Evolutionary conservation across 2,888 invertebrate species (phyloP), one percentile per base, ranked within the genome.

Genomic region (Acanthosepion lycidas): DNA sequence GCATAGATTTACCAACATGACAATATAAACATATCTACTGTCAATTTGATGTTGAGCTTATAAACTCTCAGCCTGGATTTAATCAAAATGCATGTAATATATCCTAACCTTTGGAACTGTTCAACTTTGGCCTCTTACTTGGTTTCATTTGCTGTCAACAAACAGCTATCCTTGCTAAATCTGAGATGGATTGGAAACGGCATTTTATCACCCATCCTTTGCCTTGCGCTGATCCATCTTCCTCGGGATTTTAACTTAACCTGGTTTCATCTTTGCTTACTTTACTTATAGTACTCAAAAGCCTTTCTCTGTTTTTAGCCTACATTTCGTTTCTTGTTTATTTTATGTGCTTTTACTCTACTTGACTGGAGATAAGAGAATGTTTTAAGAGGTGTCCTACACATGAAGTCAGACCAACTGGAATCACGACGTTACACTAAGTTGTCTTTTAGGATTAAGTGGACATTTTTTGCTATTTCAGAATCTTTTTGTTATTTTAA

Each of bases 351-450:
- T 33, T 78, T 15, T n/a, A 78, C 15, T 0, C 15, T n/a, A 18
- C 33, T 78, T 78, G 78, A 78, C 12, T 33, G 33, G 12, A n/a
- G 78, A n/a, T 33, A 15, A 1, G n/a, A n/a, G 78, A n/a, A 78
- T 78, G 78, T 78, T 78, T 78, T 78, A 78, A 78, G 78, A 78
- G 78, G 78, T 78, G 78, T 78, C 78, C 78, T 78, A 78, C 33
- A 33, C n/a, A 78, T 78, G 78, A 78, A 78, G 15, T 5, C n/a
- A 33, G n/a, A 5, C 78, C 78, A 78, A 78, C n/a, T 78, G 78
- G 78, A 78, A 33, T n/a, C n/a, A 33, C n/a, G 33, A 33, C n/a
- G n/a, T n/a, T 33, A 9, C 78, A 18, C 2, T n/a, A 5, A 15
- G 78, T 78, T 78, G 78, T 78, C 33, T 78, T 78, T 78, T n/a